These are phyloP conservation scores for Butastur rufipennis DNA, from an alignment of 2,113 vertebrate genomes.

Conservation along the genomic window DNA sequence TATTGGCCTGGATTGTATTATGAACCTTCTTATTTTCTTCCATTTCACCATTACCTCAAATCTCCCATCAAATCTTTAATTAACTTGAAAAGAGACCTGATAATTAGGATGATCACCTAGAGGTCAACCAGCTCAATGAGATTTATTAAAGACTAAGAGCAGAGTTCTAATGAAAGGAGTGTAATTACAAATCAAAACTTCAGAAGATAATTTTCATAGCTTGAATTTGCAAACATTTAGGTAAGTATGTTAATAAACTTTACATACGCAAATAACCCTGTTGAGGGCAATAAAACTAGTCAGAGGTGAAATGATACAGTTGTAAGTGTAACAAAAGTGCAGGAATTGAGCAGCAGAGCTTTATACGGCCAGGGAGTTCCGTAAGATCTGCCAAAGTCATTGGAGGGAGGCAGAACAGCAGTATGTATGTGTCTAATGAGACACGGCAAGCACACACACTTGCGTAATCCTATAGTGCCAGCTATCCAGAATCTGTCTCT, in stretches of 20 bases:
- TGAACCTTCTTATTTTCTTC: neutral
- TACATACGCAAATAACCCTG: neutral
- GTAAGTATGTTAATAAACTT: neutral
- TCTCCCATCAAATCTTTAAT: neutral
- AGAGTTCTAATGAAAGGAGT: neutral
- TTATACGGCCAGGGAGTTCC: neutral
- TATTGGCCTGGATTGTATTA: neutral
- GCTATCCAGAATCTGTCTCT: neutral
- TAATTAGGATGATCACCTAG: neutral
- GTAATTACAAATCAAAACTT: neutral
- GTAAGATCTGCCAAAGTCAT: neutral
- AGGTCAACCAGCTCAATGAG: neutral
- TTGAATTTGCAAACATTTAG: conserved; percentile 30
- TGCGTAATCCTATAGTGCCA: neutral
- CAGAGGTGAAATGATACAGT: neutral
- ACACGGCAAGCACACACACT: neutral
- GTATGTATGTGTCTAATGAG: neutral
- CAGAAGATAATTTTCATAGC: neutral
- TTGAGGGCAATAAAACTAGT: neutral
- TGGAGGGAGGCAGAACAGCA: neutral
- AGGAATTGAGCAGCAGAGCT: neutral
- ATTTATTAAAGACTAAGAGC: neutral
- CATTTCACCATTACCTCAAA: neutral
- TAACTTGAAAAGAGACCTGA: neutral
- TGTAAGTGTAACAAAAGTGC: neutral